phyloP scores from a whole-genome alignment of 92 coral and sea anemone species.

The Bergia sp. region DNA sequence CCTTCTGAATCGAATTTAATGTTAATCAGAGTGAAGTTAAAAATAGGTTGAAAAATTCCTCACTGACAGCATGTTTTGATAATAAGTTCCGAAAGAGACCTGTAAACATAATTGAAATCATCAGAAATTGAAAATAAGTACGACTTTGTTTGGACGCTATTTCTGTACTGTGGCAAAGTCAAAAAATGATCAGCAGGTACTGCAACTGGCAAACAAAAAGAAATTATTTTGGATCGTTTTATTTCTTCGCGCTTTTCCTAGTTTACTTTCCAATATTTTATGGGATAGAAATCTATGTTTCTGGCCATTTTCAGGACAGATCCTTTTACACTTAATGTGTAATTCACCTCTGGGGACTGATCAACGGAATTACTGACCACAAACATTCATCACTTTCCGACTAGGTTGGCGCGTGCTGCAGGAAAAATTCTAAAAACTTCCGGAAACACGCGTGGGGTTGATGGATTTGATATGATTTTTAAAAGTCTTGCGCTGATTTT shows the following conservation, averaged over 20 bases:
- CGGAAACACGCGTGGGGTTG: constrained; percentile 42
- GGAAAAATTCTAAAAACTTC: constrained; percentile 49
- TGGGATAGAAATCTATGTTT: not conserved
- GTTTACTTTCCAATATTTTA: not conserved
- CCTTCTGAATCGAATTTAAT: not conserved
- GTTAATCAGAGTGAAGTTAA: constrained; percentile 4
- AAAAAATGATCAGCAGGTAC: not conserved
- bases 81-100: constrained; percentile 34
- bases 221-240: not conserved
- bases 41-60: not conserved
- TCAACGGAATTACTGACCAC: constrained; percentile 18
- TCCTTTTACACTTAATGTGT: not conserved
- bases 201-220: not conserved
- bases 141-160: not conserved
- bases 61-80: constrained; percentile 25
- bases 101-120: not conserved
- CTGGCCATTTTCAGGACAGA: not conserved
- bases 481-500: constrained; percentile 13
- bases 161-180: not conserved
- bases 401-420: constrained; percentile 28
- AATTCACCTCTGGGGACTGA: constrained; percentile 1
- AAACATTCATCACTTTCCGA: constrained; percentile 43
- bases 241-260: not conserved
- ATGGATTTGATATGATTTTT: constrained; percentile 39
- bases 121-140: constrained; percentile 1